Conservation (phyloP, 2,113 vertebrate species). For the Ahaetulla prasina region DNA sequence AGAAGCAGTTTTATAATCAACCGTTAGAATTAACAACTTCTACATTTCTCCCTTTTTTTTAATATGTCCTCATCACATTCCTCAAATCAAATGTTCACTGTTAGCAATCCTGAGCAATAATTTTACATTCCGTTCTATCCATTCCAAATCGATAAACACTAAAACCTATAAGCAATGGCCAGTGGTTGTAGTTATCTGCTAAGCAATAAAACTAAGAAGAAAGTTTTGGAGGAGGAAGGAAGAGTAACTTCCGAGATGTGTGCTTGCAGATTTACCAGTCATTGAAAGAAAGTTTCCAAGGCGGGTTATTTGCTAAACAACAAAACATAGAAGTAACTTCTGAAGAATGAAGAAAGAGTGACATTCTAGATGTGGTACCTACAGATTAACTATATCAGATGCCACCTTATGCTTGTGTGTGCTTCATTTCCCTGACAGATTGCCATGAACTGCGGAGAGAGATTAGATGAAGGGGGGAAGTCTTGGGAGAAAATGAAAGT, state of each 20-base stretch:
- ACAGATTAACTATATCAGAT: neutral
- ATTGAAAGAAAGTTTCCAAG: neutral
- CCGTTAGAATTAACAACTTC: slow-evolving; percentile 7
- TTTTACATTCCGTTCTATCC: neutral
- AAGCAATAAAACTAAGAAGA: slow-evolving; percentile 16
- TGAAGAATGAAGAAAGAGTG: neutral
- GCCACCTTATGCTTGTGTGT: neutral
- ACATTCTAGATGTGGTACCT: neutral
- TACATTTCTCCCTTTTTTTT: slow-evolving; percentile 13
- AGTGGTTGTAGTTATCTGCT: neutral
- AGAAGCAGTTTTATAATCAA: slow-evolving; percentile 33
- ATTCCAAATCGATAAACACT: slow-evolving; percentile 18
- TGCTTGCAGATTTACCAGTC: neutral
- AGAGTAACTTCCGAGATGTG: neutral
- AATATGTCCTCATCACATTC: slow-evolving; percentile 6
- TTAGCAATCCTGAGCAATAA: neutral
- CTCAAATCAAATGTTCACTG: slow-evolving; percentile 12
- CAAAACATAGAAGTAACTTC: neutral
- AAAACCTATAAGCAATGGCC: slow-evolving; percentile 12
- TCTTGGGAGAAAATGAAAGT: neutral
- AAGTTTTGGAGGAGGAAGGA: no score
- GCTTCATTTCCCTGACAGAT: neutral
- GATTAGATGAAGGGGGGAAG: neutral
- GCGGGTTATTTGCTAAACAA: neutral
- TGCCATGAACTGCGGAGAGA: neutral